phyloP scores from a whole-genome alignment of 2,888 invertebrate species.

The Gymnoscelis rufifasciata region DNA sequence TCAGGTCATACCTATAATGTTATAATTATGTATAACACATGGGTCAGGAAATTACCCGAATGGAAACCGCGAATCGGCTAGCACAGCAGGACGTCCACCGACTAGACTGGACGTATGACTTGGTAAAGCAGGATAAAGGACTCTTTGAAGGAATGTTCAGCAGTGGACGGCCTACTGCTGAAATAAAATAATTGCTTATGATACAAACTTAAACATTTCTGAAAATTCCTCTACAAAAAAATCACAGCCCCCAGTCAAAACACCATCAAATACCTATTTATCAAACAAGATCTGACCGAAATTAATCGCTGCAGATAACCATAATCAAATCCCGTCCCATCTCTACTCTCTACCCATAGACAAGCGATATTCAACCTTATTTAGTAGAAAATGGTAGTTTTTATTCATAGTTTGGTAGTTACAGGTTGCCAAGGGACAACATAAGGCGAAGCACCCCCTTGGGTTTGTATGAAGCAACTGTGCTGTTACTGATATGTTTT shows the following conservation, averaged over 20 bases:
- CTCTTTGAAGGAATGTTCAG: too few relatives aligned
- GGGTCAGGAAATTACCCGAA: too few relatives aligned
- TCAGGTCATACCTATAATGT: too few relatives aligned
- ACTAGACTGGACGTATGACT: too few relatives aligned
- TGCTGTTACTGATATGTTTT: constrained; percentile 43
- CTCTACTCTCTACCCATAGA: background rate
- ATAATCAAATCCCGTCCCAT: constrained; percentile 45
- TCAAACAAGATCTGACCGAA: constrained; percentile 34
- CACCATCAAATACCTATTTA: constrained; percentile 32
- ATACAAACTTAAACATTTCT: too few relatives aligned
- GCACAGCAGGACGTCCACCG: too few relatives aligned
- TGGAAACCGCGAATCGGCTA: too few relatives aligned
- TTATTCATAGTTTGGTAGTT: background rate
- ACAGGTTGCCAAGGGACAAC: constrained; percentile 17
- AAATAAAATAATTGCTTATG: too few relatives aligned
- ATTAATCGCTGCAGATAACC: constrained; percentile 48
- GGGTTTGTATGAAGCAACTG: constrained; percentile 42
- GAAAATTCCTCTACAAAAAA: too few relatives aligned
- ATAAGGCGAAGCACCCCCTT: constrained; percentile 45
- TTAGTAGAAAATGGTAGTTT: background rate
- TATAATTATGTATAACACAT: too few relatives aligned
- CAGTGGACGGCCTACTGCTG: too few relatives aligned
- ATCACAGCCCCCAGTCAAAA: constrained; percentile 23
- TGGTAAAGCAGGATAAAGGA: too few relatives aligned
- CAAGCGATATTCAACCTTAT: constrained; percentile 1